phyloP scores from a whole-genome alignment of 2,113 vertebrate genomes.

The Piaya cayana region DNA sequence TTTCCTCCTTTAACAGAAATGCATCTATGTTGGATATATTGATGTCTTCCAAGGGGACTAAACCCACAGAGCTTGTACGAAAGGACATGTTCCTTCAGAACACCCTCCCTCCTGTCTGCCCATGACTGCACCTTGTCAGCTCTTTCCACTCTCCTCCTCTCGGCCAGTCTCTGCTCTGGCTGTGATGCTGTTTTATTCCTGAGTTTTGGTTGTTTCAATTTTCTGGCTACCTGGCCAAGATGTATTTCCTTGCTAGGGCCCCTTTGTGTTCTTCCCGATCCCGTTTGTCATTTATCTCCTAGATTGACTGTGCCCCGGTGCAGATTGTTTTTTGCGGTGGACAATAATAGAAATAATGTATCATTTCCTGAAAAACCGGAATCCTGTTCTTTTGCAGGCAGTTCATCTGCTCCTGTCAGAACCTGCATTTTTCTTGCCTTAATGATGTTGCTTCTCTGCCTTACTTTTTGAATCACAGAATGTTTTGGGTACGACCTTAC shows the following conservation, averaged over 20 bases:
- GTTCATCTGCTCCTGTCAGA: not conserved
- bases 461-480: not conserved
- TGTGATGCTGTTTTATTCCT: not conserved
- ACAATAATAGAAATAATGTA: conserved; percentile 40
- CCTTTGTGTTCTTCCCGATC: not conserved
- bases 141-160: not conserved
- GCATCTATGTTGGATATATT: not conserved
- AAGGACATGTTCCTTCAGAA: not conserved
- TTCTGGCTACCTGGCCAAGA: not conserved
- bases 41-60: not conserved
- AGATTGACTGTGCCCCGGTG: not conserved
- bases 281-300: not conserved
- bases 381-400: not conserved
- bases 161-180: not conserved
- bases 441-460: not conserved
- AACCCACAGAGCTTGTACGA: not conserved
- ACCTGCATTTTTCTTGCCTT: not conserved
- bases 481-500: too few species aligned
- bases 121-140: fast-evolving
- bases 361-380: conserved; percentile 31
- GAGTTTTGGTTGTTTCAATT: not conserved
- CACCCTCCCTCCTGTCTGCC: fast-evolving
- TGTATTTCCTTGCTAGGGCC: not conserved
- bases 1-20: not conserved
- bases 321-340: not conserved